Percentiles rank a stretch among this genome's conserved stretches.
phyloP scores from a whole-genome alignment of 2,888 invertebrate genomes.

The Sarcophaga caerulescens region DNA sequence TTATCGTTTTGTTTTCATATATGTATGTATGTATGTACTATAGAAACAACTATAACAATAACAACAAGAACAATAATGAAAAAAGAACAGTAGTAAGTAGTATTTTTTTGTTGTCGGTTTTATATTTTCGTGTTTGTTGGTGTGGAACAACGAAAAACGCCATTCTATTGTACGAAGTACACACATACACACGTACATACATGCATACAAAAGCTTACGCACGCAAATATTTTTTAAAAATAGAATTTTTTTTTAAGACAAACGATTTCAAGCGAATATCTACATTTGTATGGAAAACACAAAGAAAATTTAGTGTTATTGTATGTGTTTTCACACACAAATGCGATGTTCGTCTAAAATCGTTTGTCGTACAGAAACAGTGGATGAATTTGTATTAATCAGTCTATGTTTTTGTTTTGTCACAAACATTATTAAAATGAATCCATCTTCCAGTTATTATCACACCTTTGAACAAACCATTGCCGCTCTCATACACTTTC shows the following conservation, averaged over 20 bases:
- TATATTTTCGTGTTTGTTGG: conserved; percentile 52
- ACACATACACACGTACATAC: not conserved
- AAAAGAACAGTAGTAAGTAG: not conserved
- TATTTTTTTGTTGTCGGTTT: conserved; percentile 7
- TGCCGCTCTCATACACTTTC: too few species aligned
- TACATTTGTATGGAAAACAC: too few species aligned
- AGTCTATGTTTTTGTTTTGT: not conserved
- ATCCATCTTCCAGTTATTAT: not conserved
- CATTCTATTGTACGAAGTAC: not conserved
- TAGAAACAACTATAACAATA: too few species aligned
- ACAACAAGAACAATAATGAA: conserved; percentile 14
- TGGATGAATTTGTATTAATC: not conserved
- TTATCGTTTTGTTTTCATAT: too few species aligned
- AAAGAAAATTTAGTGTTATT: too few species aligned
- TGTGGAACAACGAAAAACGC: conserved; percentile 47
- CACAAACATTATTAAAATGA: not conserved
- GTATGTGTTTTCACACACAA: too few species aligned
- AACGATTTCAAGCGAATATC: too few species aligned
- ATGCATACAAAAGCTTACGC: not conserved
- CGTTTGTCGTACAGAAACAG: too few species aligned
- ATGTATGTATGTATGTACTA: too few species aligned
- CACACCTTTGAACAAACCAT: not conserved
- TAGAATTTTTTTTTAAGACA: not conserved
- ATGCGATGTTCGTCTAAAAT: too few species aligned
- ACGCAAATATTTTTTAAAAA: not conserved